A percentile compares a stretch with the other conserved stretches of the same genome.
Evolutionary conservation across 2,888 invertebrate genomes (phyloP).

Genomic region (Stramonita haemastoma): DNA sequence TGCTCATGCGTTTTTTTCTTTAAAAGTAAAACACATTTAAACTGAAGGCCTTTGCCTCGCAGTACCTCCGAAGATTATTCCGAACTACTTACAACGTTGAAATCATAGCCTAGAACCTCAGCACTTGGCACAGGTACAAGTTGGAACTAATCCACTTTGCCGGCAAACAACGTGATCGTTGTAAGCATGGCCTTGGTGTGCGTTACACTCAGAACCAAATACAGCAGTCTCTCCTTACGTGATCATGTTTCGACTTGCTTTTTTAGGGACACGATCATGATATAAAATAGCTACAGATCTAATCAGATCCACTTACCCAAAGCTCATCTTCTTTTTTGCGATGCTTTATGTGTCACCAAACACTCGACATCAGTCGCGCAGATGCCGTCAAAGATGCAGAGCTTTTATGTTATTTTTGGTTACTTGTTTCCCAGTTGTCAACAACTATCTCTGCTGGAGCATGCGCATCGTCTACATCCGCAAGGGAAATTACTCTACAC

Average conservation of each 20-base stretch:
- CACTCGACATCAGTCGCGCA: neutral
- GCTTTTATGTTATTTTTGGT: neutral
- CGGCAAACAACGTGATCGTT: neutral
- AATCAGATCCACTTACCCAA: constrained; percentile 6
- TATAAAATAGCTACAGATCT: neutral
- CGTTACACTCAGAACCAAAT: too few species aligned
- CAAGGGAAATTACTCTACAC: neutral
- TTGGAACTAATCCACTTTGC: constrained; percentile 7
- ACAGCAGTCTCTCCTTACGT: too few species aligned
- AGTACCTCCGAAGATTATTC: too few species aligned
- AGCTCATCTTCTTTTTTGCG: constrained; percentile 4
- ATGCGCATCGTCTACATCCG: constrained; percentile 41
- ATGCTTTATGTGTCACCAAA: neutral
- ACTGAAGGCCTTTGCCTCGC: too few species aligned
- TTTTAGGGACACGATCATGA: too few species aligned
- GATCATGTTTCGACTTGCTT: constrained; percentile 8
- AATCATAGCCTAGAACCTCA: too few species aligned
- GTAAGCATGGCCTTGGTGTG: too few species aligned
- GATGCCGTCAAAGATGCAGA: neutral
- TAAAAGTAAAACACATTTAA: too few species aligned
- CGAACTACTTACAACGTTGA: too few species aligned
- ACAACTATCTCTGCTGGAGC: constrained; percentile 37
- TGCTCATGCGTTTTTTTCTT: too few species aligned
- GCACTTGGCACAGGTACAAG: neutral
- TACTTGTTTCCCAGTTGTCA: constrained; percentile 41